phyloP scores from a whole-genome alignment of 2,888 invertebrate genomes.

The Physocephala rufipes region DNA sequence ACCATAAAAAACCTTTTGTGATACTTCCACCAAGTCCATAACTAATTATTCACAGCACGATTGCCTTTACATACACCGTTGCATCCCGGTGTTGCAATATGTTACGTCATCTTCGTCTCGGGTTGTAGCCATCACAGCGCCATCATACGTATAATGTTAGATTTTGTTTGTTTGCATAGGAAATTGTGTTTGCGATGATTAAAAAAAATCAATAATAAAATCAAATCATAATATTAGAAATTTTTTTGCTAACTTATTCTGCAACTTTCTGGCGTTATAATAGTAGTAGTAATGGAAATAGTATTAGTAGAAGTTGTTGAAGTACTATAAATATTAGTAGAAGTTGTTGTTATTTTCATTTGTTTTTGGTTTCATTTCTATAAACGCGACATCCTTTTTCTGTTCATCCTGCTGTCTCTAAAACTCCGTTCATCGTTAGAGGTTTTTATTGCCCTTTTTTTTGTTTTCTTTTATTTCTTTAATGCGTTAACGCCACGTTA shows the following conservation, averaged over 20 bases:
- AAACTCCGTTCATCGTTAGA: background rate
- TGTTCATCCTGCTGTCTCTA: background rate
- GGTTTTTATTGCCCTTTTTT: conserved; percentile 2
- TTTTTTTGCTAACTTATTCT: too few relatives aligned
- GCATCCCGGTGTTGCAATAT: too few relatives aligned
- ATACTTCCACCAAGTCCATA: background rate
- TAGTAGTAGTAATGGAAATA: too few relatives aligned
- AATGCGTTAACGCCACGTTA: too few relatives aligned
- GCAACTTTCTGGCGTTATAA: background rate
- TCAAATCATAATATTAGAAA: too few relatives aligned
- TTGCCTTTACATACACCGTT: background rate
- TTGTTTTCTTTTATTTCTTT: conserved; percentile 1
- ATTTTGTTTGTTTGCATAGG: too few relatives aligned
- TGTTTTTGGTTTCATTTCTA: background rate
- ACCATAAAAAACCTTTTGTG: background rate
- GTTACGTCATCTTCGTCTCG: too few relatives aligned
- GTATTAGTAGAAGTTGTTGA: too few relatives aligned
- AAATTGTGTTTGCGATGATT: too few relatives aligned
- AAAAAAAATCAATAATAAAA: too few relatives aligned
- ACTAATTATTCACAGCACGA: background rate
- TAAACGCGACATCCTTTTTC: background rate
- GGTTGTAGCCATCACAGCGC: too few relatives aligned
- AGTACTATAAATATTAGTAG: background rate
- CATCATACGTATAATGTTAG: background rate
- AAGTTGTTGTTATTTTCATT: background rate